phyloP scores from a whole-genome alignment of 2,113 vertebrate species.

The Hemibagrus wyckioides region DNA sequence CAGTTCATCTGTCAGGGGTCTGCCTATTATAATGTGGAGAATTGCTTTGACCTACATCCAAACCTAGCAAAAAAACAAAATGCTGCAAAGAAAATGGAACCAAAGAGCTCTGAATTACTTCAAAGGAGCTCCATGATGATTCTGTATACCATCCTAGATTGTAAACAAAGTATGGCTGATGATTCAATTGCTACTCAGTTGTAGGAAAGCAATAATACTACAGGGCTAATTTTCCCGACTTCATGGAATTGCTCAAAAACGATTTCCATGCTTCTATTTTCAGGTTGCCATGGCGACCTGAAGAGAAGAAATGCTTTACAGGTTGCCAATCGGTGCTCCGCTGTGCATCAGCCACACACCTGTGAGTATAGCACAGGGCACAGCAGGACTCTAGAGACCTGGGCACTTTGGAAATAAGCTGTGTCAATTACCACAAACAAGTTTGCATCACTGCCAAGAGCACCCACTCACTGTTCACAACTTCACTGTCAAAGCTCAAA shows the following conservation, averaged over 20 bases:
- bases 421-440: conserved; percentile 37
- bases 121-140: conserved; percentile 30
- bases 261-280: conserved; percentile 60
- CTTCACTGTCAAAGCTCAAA: not conserved
- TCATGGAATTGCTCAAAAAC: conserved; percentile 39
- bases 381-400: conserved; percentile 34
- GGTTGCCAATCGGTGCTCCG: conserved; percentile 33
- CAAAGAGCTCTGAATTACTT: conserved; percentile 27
- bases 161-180: conserved; percentile 6
- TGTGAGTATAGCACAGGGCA: conserved; percentile 32
- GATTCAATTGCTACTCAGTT: not conserved
- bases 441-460: not conserved
- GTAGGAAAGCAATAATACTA: conserved; percentile 7
- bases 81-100: conserved; percentile 23
- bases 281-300: conserved; percentile 69
- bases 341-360: conserved; percentile 42
- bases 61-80: conserved; percentile 18
- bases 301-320: conserved; percentile 54
- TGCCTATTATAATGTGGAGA: conserved; percentile 45
- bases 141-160: not conserved
- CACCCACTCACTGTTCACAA: not conserved
- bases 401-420: conserved; percentile 31
- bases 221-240: conserved; percentile 51
- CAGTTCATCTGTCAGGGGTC: conserved; percentile 35
- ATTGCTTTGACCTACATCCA: conserved; percentile 67